A percentile compares a stretch with the other conserved stretches of the same genome.
Conservation (phyloP, 30 jellyfish, hydroid and myxozoan genomes). For the Hydractinia echinata region DNA sequence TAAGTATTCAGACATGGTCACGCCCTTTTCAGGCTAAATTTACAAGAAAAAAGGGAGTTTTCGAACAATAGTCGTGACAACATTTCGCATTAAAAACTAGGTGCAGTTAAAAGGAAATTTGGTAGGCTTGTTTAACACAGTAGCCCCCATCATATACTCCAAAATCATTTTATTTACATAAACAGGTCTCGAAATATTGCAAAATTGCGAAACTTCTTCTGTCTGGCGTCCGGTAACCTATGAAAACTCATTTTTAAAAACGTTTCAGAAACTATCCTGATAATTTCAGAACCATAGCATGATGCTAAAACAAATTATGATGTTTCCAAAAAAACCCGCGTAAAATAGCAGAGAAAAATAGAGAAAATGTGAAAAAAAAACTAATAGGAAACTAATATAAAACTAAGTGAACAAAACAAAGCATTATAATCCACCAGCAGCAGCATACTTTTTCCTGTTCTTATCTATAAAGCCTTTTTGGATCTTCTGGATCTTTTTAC, state of each 20-base stretch:
- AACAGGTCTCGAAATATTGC: neutral
- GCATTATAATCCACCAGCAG: neutral
- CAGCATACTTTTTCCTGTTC: neutral
- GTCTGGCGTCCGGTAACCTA: neutral
- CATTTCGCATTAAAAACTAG: too few relatives aligned
- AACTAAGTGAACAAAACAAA: neutral
- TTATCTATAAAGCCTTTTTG: neutral
- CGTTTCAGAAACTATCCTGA: neutral
- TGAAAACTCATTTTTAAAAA: neutral
- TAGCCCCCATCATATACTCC: neutral
- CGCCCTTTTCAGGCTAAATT: too few relatives aligned
- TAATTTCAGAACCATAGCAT: neutral
- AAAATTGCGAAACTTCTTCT: too few relatives aligned
- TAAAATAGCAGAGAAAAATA: neutral
- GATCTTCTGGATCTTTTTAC: neutral
- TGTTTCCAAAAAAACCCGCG: neutral
- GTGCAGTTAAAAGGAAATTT: too few relatives aligned
- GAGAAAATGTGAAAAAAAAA: conserved; percentile 1
- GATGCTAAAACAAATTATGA: neutral
- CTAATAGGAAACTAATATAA: neutral
- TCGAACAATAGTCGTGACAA: too few relatives aligned
- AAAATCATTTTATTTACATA: neutral
- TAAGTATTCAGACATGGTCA: too few relatives aligned
- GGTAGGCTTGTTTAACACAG: too few relatives aligned
- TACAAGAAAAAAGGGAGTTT: too few relatives aligned